Base-by-base conservation (phyloP, 2,797 vertebrate genomes). In the Rhinogobio ventralis region DNA sequence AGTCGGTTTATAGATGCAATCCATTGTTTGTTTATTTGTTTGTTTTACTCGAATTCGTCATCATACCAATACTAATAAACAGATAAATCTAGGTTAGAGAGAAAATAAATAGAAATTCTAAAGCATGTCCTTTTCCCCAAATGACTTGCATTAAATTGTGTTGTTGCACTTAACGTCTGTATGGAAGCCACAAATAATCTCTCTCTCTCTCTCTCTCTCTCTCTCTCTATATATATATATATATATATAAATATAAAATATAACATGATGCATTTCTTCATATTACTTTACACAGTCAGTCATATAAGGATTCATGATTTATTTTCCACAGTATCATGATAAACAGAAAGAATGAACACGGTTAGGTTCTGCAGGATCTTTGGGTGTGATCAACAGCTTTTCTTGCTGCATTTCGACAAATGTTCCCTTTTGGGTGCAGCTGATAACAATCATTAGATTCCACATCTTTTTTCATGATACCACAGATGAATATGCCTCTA, bases 351-450 rank as follows among this genome's bases (percentile, higher is more conserved):
- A 88, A 88, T 84, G 91, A 89, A 90, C 89, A 86, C 80, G 82
- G 90, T 78, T 90, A 74, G 81, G 94, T 96, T 95, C 94, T 97
- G 95, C 95, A 94, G 95, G 93, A 89, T 94, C 94, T 94, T 91
- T 95, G 96, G 96, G 96, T 96, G 95, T 95, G 95, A 96, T 95
- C 95, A 89, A 92, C 92, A 92, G 90, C 92, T 92, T 90, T 85
- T 90, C 92, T 89, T 86, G 90, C 91, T 92, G 92, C 91, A 92
- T 94, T 90, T 94, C 87, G 92, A 85, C 90, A 89, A 90, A 92
- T 93, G 92, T 91, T 91, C 90, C 90, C 89, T 91, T 86, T 85
- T 71, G 80, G 79, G 80, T 85, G 74, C 67, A 75, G 72, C 23
- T 74, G 75, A 89, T 66, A 86, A 85, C 33, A 72, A 79, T 73